Base-by-base conservation (phyloP, 1,140 invertebrate genomes). In the Varroa destructor region DNA sequence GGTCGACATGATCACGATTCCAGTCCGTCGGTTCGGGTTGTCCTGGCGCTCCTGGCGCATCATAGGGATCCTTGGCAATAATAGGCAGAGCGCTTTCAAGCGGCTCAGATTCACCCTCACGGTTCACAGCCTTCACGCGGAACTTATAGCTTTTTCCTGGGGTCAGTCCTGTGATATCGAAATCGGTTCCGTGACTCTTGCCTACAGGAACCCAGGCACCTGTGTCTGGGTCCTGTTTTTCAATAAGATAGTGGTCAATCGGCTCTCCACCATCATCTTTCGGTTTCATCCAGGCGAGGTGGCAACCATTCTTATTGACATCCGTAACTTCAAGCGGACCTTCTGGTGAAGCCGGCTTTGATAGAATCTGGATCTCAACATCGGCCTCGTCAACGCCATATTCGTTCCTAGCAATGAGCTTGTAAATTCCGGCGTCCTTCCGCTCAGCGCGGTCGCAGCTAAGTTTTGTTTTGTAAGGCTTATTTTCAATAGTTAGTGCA, bases 141-240 rank as follows among this genome's bases (percentile, higher is more conserved):
- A 99, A 99, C 82, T 96, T 91, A 80, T 99, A 99, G 77, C 95
- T 91, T 78, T 97, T 91, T 72, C 93, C 94, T 73, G 92, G 89
- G 72, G 88, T 89, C 51, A 94, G 79, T 14, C 90, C 90, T 73
- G 88, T 87, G 0, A 93, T 90, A 80, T 89, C 88, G 84, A 91
- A 87, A 79, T 93, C 90, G 43, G 89, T 89, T 76, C 92, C 90
- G 37, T 86, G 85, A 14, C 88, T 85, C 74, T 88, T 84, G 40
- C 87, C 89, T 77, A 90, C 91, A 36, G 91, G 91, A 74, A 94
- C 87, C 94, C 94, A 97, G 73, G 87, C 86, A n/a, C 92, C 91
- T 71, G 90, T 94, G 77, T 90, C 87, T 0, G 89, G 86, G 79
- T 97, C 93, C 82, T 92, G 85, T 80, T 95, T 97, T 76, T 97